Base-by-base conservation (phyloP, 2,888 invertebrate species). In the Drosophila multiciliata region DNA sequence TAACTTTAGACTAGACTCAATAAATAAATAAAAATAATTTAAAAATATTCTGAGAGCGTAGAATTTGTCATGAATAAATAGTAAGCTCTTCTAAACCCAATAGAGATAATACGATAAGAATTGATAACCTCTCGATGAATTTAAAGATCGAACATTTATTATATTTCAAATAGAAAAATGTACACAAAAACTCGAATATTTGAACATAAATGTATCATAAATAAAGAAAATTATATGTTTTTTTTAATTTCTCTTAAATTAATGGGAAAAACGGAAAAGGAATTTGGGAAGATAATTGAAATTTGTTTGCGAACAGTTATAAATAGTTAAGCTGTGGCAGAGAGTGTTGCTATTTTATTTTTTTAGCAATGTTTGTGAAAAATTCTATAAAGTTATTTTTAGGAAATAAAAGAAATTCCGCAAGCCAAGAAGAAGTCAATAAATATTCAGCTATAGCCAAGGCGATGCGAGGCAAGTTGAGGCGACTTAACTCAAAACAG, bases 391-490 rank as follows among this genome's bases (percentile, higher is more conserved):
- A 80, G 63, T 59, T 59, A 66, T 81, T 23, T 70, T 58, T 49
- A 54, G 61, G 60, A 17, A 38, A 58, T 15, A 45, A 32, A 70
- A 40, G 52, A 59, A 54, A 65, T 62, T 53, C 58, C 61, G 49
- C 71, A 59, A 71, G 73, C 68, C 64, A 76, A 69, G 29, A 58
- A 70, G 78, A 73, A 83, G 71, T 67, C 82, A 77, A 82, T 78
- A 85, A 83, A 86, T 77, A 45, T 42, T n/a, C 67, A 66, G 59
- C 61, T 63, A 45, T 68, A 64, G 53, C 66, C 52, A 53, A 63
- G 62, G 63, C 40, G 65, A 61, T 53, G 59, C 50, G 42, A 62
- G 61, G 62, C 50, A 65, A 62, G 70, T 65, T 58, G 59, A 59
- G 54, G 58, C 48, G 64, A 67, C 59, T 73, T 36, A 53, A 55